Conservation (phyloP, 1,140 invertebrate species). For the Hylaeus volcanicus region DNA sequence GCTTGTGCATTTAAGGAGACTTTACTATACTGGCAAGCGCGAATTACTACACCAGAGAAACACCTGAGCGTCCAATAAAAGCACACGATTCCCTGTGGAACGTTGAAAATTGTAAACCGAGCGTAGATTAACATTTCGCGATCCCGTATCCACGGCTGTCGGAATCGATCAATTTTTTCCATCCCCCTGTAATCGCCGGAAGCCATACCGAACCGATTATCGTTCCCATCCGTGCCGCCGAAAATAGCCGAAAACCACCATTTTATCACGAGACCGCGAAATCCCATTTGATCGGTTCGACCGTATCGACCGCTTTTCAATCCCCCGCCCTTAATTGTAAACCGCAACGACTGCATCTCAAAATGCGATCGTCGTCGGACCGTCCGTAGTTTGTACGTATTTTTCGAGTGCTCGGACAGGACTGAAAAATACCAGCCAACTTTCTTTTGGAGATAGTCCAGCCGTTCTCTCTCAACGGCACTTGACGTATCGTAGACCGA, state of each 20-base stretch:
- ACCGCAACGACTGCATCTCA: slow-evolving; percentile 33
- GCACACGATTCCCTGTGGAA: no score
- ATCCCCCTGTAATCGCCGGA: slow-evolving; percentile 16
- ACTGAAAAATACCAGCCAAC: no score
- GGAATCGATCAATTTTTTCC: slow-evolving; percentile 10
- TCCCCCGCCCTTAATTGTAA: slow-evolving; percentile 55
- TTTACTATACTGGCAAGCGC: no score
- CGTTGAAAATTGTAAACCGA: no score
- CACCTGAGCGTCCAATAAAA: no score
- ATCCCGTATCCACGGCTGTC: not conserved
- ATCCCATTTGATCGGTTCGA: slow-evolving; percentile 52
- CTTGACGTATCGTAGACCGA: no score
- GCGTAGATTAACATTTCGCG: not conserved
- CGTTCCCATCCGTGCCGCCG: not conserved
- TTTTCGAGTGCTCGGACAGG: no score
- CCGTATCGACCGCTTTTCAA: slow-evolving; percentile 46
- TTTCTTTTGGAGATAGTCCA: no score
- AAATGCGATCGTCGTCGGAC: slow-evolving; percentile 11
- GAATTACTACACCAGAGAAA: no score
- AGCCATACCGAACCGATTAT: slow-evolving; percentile 23
- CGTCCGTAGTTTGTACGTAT: no score
- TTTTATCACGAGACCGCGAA: slow-evolving; percentile 57
- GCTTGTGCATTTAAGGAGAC: no score
- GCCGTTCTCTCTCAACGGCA: no score
- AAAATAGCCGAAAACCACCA: slow-evolving; percentile 49